Evolutionary conservation across 1,140 invertebrate genomes (phyloP), one percentile per base, ranked within the genome.

Genomic region (Olivierus martensii): DNA sequence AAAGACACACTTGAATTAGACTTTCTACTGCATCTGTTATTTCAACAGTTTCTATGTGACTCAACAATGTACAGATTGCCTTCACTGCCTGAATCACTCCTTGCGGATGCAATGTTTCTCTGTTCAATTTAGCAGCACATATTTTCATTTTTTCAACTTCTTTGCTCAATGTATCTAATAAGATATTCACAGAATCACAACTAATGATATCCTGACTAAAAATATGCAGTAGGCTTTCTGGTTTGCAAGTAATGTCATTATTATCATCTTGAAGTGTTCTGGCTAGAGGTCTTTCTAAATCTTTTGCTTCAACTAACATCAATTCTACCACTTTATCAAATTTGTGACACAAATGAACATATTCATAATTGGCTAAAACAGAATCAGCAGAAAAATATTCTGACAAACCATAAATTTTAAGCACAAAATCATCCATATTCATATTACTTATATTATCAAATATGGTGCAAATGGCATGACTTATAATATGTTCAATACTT

Each of bases 301-400:
- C 78, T 7, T 82, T 77, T 57, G 80, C 75, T 43, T 86, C 72
- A 43, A 75, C 59, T 39, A 80, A 62, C 22, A 80, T 82, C 53
- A 97, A 72, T 50, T 80, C 73, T 1, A 96, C 84, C 72, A 95
- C 90, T 66, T 83, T 79, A 67, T 95, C 91, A 61, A 93, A 70
- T 67, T 95, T 92, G 39, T 95, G 83, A 70, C 91, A 95, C 59
- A 87, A 81, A 65, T 93, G 87, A 52, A 94, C 82, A 69, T 93
- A 94, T 65, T 91, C 87, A 71, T 93, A 91, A 65, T 93, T 85
- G 46, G 80, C 82, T 19, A 96, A 73, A 28, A 69, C 74, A 11
- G 78, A 79, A 73, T 78, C 39, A 72, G 75, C 46, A 53, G 61
- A 57, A 42, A 91, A 70, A 70, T 87, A 91, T 68, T 92, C 87